Evolutionary conservation across 2,113 vertebrate genomes (phyloP).

Genomic region (Hyla sarda): DNA sequence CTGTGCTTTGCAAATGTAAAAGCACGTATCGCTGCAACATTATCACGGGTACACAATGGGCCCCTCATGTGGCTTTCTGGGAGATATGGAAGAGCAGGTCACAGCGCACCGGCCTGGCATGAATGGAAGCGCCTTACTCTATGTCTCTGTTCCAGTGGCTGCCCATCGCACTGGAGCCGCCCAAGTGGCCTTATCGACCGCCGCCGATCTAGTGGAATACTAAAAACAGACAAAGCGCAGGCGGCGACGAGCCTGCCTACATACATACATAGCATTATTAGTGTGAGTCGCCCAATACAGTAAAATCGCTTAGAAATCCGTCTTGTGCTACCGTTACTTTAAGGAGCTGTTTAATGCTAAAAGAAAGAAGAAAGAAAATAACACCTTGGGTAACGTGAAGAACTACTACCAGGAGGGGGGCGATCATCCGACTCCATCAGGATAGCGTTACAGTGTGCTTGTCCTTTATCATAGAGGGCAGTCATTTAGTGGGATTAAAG

Average conservation of each 20-base stretch:
- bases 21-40: neutral
- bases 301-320: neutral
- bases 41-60: neutral
- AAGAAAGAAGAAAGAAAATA: neutral
- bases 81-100: neutral
- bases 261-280: neutral
- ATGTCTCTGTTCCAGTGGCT: constrained; percentile 1
- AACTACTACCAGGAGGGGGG: neutral
- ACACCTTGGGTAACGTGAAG: neutral
- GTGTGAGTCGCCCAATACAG: neutral
- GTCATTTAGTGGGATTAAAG: neutral
- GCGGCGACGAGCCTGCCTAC: neutral
- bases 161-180: neutral
- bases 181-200: neutral
- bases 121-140: constrained; percentile 32
- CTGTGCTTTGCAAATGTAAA: constrained; percentile 24
- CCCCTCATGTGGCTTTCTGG: neutral
- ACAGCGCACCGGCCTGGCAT: constrained; percentile 1
- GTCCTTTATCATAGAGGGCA: neutral
- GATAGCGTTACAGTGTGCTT: neutral
- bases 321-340: neutral
- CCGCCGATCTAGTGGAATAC: neutral
- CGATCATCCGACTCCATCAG: neutral
- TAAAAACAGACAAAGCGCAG: neutral
- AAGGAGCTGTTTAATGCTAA: neutral